Evolutionary conservation across 2,888 invertebrate genomes (phyloP).

Genomic region (Dorcus parallelipipedus): DNA sequence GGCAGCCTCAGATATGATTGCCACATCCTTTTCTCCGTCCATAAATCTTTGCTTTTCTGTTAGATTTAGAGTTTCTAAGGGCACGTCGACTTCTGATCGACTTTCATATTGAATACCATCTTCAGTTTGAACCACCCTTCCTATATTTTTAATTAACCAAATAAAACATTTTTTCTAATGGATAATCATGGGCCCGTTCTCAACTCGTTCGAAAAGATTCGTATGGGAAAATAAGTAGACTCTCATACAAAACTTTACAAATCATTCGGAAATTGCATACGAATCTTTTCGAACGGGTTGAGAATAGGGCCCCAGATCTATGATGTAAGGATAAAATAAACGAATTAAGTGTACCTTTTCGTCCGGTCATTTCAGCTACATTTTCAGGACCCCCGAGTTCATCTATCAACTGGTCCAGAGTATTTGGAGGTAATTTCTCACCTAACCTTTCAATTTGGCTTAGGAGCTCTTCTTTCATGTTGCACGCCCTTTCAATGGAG

Average conservation of each 20-base stretch:
- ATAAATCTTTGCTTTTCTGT: conserved; percentile 91
- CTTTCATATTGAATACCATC: conserved; percentile 95
- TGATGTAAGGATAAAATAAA: too few species aligned
- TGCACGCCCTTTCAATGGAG: conserved; percentile 84
- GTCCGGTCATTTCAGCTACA: conserved; percentile 99
- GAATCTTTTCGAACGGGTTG: too few species aligned
- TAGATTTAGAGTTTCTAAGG: conserved; percentile 94
- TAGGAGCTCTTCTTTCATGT: conserved; percentile 90
- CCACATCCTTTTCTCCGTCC: conserved; percentile 97
- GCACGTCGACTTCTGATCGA: conserved; percentile 90
- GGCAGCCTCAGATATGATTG: conserved; percentile 98
- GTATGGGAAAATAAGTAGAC: too few species aligned
- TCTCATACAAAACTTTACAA: too few species aligned
- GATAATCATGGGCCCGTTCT: too few species aligned
- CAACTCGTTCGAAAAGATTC: too few species aligned
- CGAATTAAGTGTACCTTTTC: conserved; percentile 63
- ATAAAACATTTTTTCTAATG: not conserved
- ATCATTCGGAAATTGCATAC: too few species aligned
- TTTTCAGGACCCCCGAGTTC: conserved; percentile 96
- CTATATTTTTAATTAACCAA: conserved; percentile 19
- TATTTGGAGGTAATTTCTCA: conserved; percentile 88
- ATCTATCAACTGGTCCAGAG: conserved; percentile 96
- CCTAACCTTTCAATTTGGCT: conserved; percentile 83
- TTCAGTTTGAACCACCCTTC: conserved; percentile 84
- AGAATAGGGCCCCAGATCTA: too few species aligned